Evolutionary conservation across 2,888 invertebrate genomes (phyloP), one percentile per base, ranked within the genome.

Genomic region (Tortrix viridana): DNA sequence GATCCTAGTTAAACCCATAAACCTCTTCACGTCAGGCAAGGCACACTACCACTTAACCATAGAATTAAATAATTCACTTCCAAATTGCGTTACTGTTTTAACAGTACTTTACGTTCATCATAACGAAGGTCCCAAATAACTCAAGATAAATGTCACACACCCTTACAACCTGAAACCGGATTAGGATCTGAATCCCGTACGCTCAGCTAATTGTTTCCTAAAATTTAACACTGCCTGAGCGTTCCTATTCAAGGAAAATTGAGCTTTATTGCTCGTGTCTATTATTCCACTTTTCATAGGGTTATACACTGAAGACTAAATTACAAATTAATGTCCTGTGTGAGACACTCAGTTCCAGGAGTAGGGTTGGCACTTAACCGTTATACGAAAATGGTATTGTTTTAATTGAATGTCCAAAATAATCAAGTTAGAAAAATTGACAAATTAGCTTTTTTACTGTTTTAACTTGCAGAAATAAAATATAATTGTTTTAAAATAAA

Each of bases 241-340:
- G 44, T 49, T 52, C 38, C 49, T 63, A 56, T 62, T 59, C 66
- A 47, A 38, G 52, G 54, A 50, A 56, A 63, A 66, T 66, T 63
- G 55, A 53, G 47, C 66, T 66, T 65, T 67, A 65, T 65, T 65
- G 58, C 44, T 60, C 60, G 48, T 48, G 65, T 59, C 60, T 62
- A 63, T 67, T 66, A 68, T 47, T 23, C 67, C 66, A 53, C 68
- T 57, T 67, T 67, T 68, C 65, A 67, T 67, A 68, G 66, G 68
- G 67, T 67, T 67, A 65, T 68, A 67, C 67, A 62, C 65, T 44
- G 63, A 49, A 61, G 63, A 57, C 65, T 59, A 58, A 67, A 68
- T 67, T 68, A 67, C 67, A 68, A 68, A 68, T 67, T 67, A 68
- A 68, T 68, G 67, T 62, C 62, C 59, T 52, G 64, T 60, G 64